Percentiles rank a stretch among this genome's conserved stretches.
phyloP scores from a whole-genome alignment of 2,113 vertebrate genomes.

The Calypte anna region DNA sequence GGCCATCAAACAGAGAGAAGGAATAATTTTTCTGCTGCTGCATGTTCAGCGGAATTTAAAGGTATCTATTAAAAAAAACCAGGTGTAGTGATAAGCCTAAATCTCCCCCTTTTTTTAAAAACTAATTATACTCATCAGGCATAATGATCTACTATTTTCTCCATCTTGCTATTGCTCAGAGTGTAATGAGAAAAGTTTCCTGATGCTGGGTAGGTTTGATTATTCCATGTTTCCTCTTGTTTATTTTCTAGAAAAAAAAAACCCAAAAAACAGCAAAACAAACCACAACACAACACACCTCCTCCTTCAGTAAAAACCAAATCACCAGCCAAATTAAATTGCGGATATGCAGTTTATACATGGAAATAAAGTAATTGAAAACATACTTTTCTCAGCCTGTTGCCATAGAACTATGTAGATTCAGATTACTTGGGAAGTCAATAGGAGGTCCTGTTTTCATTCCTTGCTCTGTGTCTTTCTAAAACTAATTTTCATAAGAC shows the following conservation, averaged over 20 bases:
- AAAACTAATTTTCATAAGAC: constrained; percentile 45
- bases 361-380: constrained; percentile 49
- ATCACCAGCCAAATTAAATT: constrained; percentile 9
- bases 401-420: constrained; percentile 39
- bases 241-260: constrained; percentile 14
- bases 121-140: constrained; percentile 64
- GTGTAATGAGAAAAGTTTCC: constrained; percentile 52
- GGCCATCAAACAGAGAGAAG: constrained; percentile 43
- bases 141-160: constrained; percentile 51
- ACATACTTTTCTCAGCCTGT: constrained; percentile 45
- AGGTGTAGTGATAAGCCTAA: constrained; percentile 30
- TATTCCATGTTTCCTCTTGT: constrained; percentile 6
- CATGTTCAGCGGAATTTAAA: constrained; percentile 58
- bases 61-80: constrained; percentile 34
- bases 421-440: constrained; percentile 42
- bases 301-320: not conserved
- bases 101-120: constrained; percentile 20
- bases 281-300: no score
- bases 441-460: constrained; percentile 38
- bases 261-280: no score
- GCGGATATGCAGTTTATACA: not conserved
- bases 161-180: not conserved
- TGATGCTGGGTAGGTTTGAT: not conserved
- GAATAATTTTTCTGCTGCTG: constrained; percentile 64
- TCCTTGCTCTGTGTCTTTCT: not conserved